These are phyloP conservation scores for Sanderia malayensis DNA, from an alignment of 30 jellyfish, hydroid and myxozoan genomes.

Conservation along the genomic window DNA sequence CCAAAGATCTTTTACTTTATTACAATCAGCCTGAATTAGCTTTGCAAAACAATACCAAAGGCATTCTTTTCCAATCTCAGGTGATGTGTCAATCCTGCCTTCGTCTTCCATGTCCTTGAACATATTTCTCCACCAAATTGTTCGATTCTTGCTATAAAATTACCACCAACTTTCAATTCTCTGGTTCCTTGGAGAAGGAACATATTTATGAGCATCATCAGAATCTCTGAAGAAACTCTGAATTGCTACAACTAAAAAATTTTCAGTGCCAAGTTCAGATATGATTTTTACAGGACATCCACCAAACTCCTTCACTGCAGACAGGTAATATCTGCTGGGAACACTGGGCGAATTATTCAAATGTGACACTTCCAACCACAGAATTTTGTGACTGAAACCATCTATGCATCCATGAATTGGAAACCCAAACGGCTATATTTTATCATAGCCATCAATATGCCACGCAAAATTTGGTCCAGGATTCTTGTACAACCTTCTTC, in stretches of 20 bases:
- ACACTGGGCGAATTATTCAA: constrained; percentile 49
- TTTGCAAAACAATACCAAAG: constrained; percentile 43
- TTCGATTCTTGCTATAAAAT: constrained; percentile 13
- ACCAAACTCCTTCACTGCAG: constrained; percentile 14
- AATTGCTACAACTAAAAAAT: constrained; percentile 50
- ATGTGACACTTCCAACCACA: constrained; percentile 58
- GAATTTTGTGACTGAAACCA: constrained; percentile 49
- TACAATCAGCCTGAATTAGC: not conserved
- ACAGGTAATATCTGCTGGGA: constrained; percentile 24
- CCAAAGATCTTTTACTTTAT: not conserved
- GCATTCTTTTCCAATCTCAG: constrained; percentile 13
- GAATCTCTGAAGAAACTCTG: constrained; percentile 47
- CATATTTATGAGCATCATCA: constrained; percentile 42
- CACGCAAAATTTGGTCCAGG: not conserved
- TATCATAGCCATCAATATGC: not conserved
- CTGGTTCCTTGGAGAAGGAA: constrained; percentile 67
- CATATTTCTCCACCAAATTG: too few relatives aligned
- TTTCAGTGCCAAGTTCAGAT: constrained; percentile 71
- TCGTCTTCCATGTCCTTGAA: constrained; percentile 34
- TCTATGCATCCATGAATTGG: constrained; percentile 75
- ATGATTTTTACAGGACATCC: constrained; percentile 63
- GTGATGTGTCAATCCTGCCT: constrained; percentile 17
- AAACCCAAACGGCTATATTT: constrained; percentile 22
- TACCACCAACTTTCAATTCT: constrained; percentile 71
- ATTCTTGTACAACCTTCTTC: not conserved